Base-by-base conservation (phyloP, 2,888 invertebrate genomes). In the Drosophila siamana region DNA sequence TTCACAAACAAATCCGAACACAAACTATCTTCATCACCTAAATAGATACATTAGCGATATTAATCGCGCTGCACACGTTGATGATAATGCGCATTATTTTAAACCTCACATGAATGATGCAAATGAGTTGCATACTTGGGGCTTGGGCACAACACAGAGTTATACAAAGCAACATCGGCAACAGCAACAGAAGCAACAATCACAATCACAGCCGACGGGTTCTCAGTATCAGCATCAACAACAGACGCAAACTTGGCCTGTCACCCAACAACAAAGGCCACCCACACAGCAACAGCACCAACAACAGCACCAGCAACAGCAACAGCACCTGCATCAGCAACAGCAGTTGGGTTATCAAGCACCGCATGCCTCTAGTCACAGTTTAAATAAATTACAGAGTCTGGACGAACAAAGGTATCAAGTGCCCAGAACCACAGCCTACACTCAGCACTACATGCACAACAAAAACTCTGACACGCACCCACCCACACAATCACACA, bases 91-190 rank as follows among this genome's bases (percentile, higher is more conserved):
- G 40, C 85, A 81, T 76, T 93, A 91, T 85, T 94, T 94, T 90
- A 94, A 91, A 68, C 92, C 92, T 36, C 80, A 90, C 46, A 74
- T 83, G 6, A 94, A 94, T 57, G 94, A 94, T 72, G 93, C 93
- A 26, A 94, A 94, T 71, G 95, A 94, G 72, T 93, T 95, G 77
- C 93, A 94, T 75, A 89, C 94, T 30, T 95, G 95, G 95, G 95
- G 95, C 44, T 92, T 95, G 55, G 94, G 93, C 8, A 90, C 94
- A 38, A 74, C 88, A 56, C 87, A 90, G 46, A 60, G 40, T 55
- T 59, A 57, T 19, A 15, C 82, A 93, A 69, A 72, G 54, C 70
- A 41, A 19, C 64, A 44, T 4, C 74, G 68, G 26, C 54, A 36
- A 24, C 65, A 59, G 36, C 78, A 73, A 36, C 71, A 59, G 36